These are phyloP conservation scores for Opisthocomus hoazin DNA, from an alignment of 2,113 vertebrate genomes.

Conservation along the genomic window DNA sequence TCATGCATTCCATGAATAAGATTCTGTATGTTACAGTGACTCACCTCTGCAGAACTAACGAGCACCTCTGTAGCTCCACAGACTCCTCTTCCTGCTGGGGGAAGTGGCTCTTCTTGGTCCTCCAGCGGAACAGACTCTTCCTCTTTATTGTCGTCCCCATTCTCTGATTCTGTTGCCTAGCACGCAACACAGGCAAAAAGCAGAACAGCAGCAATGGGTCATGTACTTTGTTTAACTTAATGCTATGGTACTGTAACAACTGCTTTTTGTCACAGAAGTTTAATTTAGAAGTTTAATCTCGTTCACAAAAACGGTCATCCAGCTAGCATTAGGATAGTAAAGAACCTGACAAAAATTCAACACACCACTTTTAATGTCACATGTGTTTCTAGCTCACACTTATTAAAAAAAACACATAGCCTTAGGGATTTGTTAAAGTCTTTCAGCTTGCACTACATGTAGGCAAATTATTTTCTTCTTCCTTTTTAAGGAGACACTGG, in stretches of 20 bases:
- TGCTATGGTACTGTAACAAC: rapidly evolving
- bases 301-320: neutral
- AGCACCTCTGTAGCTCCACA: neutral
- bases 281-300: neutral
- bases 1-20: neutral
- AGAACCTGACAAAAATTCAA: neutral
- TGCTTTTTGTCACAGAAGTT: neutral
- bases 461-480: neutral
- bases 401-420: neutral
- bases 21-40: rapidly evolving
- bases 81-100: rapidly evolving
- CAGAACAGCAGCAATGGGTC: neutral
- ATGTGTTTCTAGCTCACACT: neutral
- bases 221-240: neutral
- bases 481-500: neutral
- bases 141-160: rapidly evolving
- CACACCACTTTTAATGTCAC: neutral
- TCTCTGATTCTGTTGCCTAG: neutral
- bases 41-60: neutral
- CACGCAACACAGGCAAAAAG: neutral
- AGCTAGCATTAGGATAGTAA: neutral
- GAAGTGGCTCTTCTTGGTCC: neutral
- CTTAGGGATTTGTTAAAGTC: neutral
- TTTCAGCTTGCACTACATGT: neutral
- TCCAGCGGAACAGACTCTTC: neutral